Evolutionary conservation across 2,797 vertebrate genomes (phyloP).

Genomic region (Sebastes diaconus): DNA sequence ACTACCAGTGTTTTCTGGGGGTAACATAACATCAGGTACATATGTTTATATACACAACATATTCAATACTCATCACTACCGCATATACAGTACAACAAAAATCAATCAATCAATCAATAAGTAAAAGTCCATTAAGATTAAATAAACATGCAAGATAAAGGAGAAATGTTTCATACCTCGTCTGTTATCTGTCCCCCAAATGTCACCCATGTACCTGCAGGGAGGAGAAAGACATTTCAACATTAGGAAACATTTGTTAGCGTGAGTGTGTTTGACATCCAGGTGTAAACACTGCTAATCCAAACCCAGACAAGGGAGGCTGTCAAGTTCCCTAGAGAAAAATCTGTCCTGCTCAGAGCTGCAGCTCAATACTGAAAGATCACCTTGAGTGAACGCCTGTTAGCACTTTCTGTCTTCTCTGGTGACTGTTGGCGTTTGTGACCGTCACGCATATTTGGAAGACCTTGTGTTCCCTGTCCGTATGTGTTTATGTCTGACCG

Average conservation of each 20-base stretch:
- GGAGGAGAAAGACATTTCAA: constrained; percentile 38
- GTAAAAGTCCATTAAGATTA: not conserved
- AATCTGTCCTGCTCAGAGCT: constrained; percentile 14
- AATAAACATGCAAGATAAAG: not conserved
- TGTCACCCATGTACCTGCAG: constrained; percentile 95
- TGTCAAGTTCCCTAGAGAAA: constrained; percentile 39
- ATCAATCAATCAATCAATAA: not conserved
- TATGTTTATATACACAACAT: not conserved
- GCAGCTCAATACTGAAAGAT: constrained; percentile 14
- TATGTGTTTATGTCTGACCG: not conserved
- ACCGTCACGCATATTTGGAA: not conserved
- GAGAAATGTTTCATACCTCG: constrained; percentile 84
- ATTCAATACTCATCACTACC: not conserved
- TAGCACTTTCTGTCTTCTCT: constrained; percentile 9
- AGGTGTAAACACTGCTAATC: constrained; percentile 45
- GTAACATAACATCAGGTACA: not conserved
- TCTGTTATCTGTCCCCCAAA: constrained; percentile 98
- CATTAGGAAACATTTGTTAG: constrained; percentile 9
- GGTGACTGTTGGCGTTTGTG: not conserved
- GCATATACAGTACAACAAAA: not conserved
- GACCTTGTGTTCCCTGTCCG: not conserved
- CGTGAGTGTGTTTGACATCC: constrained; percentile 31
- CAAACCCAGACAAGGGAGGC: constrained; percentile 1
- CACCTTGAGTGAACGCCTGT: constrained; percentile 23
- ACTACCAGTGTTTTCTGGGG: not conserved